Evolutionary conservation across 2,797 vertebrate genomes (phyloP).

Genomic region (Potorous gilbertii): DNA sequence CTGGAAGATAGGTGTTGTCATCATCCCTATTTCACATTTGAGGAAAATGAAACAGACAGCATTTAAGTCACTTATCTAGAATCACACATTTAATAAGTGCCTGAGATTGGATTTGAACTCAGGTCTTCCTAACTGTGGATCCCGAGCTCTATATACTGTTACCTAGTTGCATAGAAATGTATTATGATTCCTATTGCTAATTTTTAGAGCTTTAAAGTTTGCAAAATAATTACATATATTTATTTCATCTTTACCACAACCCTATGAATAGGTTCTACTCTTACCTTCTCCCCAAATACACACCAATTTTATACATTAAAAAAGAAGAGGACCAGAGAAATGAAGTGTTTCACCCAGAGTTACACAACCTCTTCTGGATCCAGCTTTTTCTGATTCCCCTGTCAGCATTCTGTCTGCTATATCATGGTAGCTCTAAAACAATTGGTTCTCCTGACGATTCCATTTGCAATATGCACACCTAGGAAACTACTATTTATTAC

Average conservation of each 20-base stretch:
- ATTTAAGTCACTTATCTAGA: not conserved
- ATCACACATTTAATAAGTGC: not conserved
- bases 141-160: not conserved
- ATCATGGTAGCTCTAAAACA: not conserved
- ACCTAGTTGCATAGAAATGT: not conserved
- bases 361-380: not conserved
- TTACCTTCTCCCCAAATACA: not conserved
- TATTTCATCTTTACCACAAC: not conserved
- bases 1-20: not conserved
- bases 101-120: not conserved
- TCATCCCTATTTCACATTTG: not conserved
- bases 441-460: not conserved
- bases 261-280: not conserved
- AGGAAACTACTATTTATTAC: not conserved
- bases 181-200: not conserved
- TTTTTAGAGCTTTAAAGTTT: not conserved
- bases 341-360: not conserved
- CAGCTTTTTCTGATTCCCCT: not conserved
- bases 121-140: not conserved
- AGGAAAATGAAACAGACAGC: not conserved
- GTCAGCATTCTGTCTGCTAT: not conserved
- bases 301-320: not conserved
- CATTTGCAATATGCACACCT: not conserved
- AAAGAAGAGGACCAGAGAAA: not conserved
- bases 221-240: not conserved